phyloP scores from a whole-genome alignment of 2,797 vertebrate genomes.

The Alcedo quadribrachys region DNA sequence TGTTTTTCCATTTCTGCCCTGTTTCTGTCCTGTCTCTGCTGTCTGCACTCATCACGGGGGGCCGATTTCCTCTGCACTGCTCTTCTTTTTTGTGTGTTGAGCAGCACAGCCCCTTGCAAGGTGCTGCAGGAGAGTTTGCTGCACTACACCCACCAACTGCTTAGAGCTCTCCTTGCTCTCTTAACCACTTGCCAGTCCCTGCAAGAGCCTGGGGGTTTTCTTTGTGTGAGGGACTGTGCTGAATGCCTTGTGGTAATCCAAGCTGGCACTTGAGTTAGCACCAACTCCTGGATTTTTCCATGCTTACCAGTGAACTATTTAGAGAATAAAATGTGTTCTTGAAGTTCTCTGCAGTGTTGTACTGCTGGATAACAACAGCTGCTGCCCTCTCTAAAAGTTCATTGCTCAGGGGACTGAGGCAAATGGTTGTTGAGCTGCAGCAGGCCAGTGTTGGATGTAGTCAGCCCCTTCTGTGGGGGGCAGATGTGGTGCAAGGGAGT shows the following conservation, averaged over 20 bases:
- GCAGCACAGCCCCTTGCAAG: neutral
- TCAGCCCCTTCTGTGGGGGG: neutral
- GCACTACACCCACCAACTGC: rapidly evolving
- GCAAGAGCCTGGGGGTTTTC: rapidly evolving
- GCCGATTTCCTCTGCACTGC: neutral
- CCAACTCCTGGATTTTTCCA: neutral
- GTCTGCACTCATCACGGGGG: rapidly evolving
- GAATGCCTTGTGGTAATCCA: neutral
- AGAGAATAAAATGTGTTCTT: neutral
- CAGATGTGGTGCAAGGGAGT: neutral
- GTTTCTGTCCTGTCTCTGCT: neutral
- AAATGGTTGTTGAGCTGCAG: neutral
- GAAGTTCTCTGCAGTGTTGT: neutral
- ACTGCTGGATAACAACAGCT: neutral
- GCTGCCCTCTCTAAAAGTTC: neutral
- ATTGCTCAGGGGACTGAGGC: neutral
- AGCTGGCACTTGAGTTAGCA: rapidly evolving
- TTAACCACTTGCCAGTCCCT: neutral
- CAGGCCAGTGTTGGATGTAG: rapidly evolving
- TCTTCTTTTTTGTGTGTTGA: neutral
- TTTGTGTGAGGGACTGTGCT: neutral
- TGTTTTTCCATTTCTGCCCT: rapidly evolving
- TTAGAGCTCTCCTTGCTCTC: neutral
- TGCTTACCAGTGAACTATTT: neutral
- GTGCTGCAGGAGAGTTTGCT: rapidly evolving